A percentile compares a stretch with the other conserved stretches of the same genome.
Conservation (phyloP, 2,888 invertebrate genomes). For the Sarcophaga caerulescens region DNA sequence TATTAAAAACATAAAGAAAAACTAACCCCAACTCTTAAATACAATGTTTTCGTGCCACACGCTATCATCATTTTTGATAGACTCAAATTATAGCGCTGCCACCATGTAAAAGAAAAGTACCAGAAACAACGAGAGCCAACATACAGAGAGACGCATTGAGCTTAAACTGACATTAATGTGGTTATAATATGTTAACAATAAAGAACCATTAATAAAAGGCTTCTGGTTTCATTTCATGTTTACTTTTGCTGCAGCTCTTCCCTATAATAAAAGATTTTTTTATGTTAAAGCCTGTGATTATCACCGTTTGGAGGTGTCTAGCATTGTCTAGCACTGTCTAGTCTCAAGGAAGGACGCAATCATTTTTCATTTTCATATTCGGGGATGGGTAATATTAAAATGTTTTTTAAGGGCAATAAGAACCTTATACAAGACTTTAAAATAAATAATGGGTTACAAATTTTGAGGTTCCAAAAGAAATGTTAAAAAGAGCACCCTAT, state of each 20-base stretch:
- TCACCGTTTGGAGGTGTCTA: background rate
- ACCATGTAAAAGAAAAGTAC: conserved; percentile 17
- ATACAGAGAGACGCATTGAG: conserved; percentile 13
- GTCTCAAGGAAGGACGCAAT: conserved; percentile 24
- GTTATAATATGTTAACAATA: conserved; percentile 64
- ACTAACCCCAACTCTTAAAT: background rate
- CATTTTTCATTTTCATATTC: conserved; percentile 35
- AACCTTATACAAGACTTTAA: too few relatives aligned
- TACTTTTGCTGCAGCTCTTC: background rate
- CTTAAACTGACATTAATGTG: conserved; percentile 56
- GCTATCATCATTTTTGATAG: conserved; percentile 43
- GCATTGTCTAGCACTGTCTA: conserved; percentile 12
- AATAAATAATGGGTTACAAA: too few relatives aligned
- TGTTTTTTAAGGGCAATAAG: background rate
- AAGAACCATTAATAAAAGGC: conserved; percentile 57
- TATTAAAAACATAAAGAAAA: conserved; percentile 1
- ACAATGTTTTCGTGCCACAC: conserved; percentile 56
- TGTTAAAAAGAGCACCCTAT: too few relatives aligned
- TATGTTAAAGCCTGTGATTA: conserved; percentile 32
- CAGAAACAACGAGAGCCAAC: background rate
- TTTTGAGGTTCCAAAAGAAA: too few relatives aligned
- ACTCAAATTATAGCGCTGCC: conserved; percentile 51
- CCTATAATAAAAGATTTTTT: background rate
- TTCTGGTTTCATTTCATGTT: conserved; percentile 6
- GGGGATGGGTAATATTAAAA: background rate